Evolutionary conservation across 2,888 invertebrate species (phyloP), one percentile per base, ranked within the genome.

Genomic region (Athalia cordata): DNA sequence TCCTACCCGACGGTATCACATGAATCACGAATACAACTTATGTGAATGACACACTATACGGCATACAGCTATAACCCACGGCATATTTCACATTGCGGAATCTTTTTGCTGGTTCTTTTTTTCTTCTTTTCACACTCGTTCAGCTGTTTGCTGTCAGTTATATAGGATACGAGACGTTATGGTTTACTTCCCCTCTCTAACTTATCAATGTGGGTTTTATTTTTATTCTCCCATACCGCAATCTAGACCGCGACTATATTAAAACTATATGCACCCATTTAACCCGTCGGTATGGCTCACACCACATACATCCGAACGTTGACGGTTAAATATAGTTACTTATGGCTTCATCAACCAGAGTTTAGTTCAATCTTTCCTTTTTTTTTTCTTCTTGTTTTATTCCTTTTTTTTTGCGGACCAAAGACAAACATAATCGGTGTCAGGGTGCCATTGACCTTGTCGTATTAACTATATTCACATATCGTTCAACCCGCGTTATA

Each of bases 161-260:
- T 1, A 29, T 29, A 29, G 29, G 29, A 29, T 29, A 29, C 29
- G 29, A 29, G 29, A 29, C 29, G 29, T 29, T 29, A 29, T 29
- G 2, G 29, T 29, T 29, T 29, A 29, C 29, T 29, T 29, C 29
- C 29, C 29, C 29, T 29, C 79, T 77, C 76, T 72, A 78, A 77
- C 79, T 78, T 66, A 76, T 76, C 29, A 43, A 43, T 67, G 79
- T 81, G 68, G 70, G 79, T 80, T 82, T 82, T 76, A 49, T 66
- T 49, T 49, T 49, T 47, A 7, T 49, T 15, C 62, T 2, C 43
- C 15, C 7, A 9, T 11, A 52, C 29, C 62, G 62, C 29, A 15
- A 7, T 66, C 49, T 13, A 66, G n/a, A 66, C 8, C 15, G 47
- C 49, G 66, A 29, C 29, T 29, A 29, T 29, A 29, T 29, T 29